phyloP scores from a whole-genome alignment of 2,888 invertebrate genomes.

The Theretra japonica region DNA sequence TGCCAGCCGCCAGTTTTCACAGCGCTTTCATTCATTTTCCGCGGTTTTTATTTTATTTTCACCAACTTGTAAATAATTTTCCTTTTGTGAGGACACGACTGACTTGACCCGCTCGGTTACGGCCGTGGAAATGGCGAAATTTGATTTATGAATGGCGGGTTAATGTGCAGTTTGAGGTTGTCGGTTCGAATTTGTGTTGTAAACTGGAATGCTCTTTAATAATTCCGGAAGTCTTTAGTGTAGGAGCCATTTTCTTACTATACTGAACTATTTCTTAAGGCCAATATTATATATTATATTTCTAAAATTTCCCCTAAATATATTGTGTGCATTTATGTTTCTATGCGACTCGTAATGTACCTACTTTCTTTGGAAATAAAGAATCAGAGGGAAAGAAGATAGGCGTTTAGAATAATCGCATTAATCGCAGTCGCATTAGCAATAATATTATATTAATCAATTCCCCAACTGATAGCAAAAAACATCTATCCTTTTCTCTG shows the following conservation, averaged over 20 bases:
- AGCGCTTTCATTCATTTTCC: slow-evolving; percentile 59
- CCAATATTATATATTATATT: too few species aligned
- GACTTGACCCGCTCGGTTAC: slow-evolving; percentile 10
- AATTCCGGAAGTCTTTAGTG: not conserved
- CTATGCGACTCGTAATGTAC: too few species aligned
- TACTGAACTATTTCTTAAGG: not conserved
- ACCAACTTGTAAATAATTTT: slow-evolving; percentile 22
- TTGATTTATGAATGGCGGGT: not conserved
- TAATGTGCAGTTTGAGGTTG: slow-evolving; percentile 13
- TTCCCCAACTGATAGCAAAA: too few species aligned
- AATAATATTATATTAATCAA: too few species aligned
- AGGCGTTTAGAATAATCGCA: too few species aligned
- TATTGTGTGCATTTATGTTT: too few species aligned
- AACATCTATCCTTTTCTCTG: too few species aligned
- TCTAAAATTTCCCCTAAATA: too few species aligned
- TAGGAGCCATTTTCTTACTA: not conserved
- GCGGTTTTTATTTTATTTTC: slow-evolving; percentile 14
- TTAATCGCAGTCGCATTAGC: too few species aligned
- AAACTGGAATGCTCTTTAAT: not conserved
- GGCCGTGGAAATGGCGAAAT: not conserved
- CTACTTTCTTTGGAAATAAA: too few species aligned
- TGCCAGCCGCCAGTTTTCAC: slow-evolving; percentile 66
- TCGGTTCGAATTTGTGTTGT: not conserved
- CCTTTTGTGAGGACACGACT: not conserved
- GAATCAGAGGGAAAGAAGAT: too few species aligned